A percentile compares a stretch with the other conserved stretches of the same genome.
Conservation (phyloP, 53 echinoderm and acorn worm species). For the Holothuria scabra region DNA sequence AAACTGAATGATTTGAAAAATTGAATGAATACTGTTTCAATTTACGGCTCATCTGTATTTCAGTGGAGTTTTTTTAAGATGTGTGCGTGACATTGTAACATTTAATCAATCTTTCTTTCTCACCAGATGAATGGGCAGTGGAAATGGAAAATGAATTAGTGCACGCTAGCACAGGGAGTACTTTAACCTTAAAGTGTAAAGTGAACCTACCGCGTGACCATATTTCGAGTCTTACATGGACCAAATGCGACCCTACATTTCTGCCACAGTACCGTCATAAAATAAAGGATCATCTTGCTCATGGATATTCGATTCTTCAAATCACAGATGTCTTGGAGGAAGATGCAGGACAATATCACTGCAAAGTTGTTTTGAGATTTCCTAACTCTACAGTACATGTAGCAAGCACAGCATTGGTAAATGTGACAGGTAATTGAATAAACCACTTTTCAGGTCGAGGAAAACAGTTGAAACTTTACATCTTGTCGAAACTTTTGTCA, state of each 20-base stretch:
- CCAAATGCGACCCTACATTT: not conserved
- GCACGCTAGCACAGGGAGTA: not conserved
- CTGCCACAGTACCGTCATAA: not conserved
- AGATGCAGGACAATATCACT: not conserved
- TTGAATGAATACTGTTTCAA: too few species aligned
- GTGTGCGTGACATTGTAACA: too few species aligned
- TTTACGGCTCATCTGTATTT: too few species aligned
- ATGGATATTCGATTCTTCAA: constrained; percentile 11
- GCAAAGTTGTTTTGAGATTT: not conserved
- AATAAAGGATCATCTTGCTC: not conserved
- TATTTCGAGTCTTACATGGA: not conserved
- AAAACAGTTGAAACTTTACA: too few species aligned
- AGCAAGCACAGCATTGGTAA: too few species aligned
- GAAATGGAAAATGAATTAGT: not conserved
- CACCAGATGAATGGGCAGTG: constrained; percentile 2
- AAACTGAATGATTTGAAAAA: too few species aligned
- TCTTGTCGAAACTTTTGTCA: too few species aligned
- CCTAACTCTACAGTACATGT: too few species aligned
- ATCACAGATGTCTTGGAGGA: not conserved
- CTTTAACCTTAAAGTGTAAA: not conserved
- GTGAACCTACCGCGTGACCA: not conserved
- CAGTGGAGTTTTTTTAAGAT: too few species aligned
- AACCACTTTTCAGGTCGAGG: too few species aligned
- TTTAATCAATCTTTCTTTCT: too few species aligned
- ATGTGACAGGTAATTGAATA: too few species aligned